phyloP scores from a whole-genome alignment of 2,113 vertebrate species.

The Miniopterus natalensis region DNA sequence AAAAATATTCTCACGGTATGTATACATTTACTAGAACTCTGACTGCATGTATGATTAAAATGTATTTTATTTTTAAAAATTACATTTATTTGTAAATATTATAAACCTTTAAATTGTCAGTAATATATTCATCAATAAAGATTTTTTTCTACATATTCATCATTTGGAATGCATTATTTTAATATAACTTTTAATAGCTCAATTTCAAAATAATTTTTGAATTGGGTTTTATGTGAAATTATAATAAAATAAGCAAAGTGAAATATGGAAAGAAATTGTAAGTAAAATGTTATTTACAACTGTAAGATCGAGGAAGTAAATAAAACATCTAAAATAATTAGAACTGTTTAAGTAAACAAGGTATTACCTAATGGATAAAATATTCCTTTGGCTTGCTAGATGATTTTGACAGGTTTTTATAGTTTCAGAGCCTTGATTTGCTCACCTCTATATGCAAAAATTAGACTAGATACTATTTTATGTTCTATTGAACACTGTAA shows the following conservation, averaged over 20 bases:
- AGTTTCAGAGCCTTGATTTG: not conserved
- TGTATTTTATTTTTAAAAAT: not conserved
- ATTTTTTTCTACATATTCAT: not conserved
- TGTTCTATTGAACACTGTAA: not conserved
- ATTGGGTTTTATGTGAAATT: slow-evolving; percentile 21
- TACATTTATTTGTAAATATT: not conserved
- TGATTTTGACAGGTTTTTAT: not conserved
- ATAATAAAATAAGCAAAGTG: not conserved
- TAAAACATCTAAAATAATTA: slow-evolving; percentile 2
- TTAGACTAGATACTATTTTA: not conserved
- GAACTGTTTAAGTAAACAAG: slow-evolving; percentile 8
- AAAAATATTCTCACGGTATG: not conserved
- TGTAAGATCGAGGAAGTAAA: not conserved
- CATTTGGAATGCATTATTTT: not conserved
- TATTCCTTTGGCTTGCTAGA: not conserved
- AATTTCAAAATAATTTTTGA: not conserved
- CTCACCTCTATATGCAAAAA: not conserved
- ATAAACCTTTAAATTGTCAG: not conserved
- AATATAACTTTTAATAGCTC: not conserved
- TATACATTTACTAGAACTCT: not conserved
- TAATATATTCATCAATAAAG: not conserved
- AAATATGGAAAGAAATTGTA: not conserved
- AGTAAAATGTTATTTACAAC: not conserved
- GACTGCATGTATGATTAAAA: not conserved
- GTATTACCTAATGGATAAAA: not conserved